Evolutionary conservation across 2,888 invertebrate genomes (phyloP).

Genomic region (Tinea trinotella): DNA sequence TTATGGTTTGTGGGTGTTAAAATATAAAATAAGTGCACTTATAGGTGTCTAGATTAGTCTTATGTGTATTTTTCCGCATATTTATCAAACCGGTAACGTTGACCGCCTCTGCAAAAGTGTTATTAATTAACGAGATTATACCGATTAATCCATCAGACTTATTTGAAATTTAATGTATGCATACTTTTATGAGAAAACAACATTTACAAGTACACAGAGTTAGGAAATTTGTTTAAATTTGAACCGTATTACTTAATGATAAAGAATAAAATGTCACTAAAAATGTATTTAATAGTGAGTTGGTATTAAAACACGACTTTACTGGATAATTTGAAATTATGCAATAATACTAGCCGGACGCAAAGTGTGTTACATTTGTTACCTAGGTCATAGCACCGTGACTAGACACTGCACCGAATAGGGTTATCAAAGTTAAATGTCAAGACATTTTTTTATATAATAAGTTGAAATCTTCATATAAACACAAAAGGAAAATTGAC

Average conservation of each 20-base stretch:
- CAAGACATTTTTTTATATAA: not conserved
- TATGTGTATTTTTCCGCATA: not conserved
- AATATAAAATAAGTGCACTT: not conserved
- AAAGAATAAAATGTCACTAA: not conserved
- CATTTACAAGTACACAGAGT: not conserved
- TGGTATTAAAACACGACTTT: slow-evolving; percentile 3
- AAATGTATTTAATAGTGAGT: not conserved
- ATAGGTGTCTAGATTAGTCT: not conserved
- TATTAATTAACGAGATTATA: slow-evolving; percentile 3
- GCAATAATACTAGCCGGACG: slow-evolving; percentile 56
- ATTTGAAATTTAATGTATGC: not conserved
- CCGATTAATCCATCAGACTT: slow-evolving; percentile 1
- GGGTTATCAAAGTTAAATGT: not conserved
- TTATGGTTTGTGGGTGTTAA: not conserved
- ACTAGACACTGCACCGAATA: slow-evolving; percentile 27
- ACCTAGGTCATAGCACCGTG: slow-evolving; percentile 37
- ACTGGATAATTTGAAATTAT: slow-evolving; percentile 35
- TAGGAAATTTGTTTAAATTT: not conserved
- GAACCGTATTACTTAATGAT: not conserved
- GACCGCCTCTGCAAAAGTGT: not conserved
- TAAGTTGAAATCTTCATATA: too few species aligned
- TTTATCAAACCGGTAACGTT: slow-evolving; percentile 6
- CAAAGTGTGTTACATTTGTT: slow-evolving; percentile 47
- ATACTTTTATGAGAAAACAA: not conserved
- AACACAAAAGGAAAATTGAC: too few species aligned